Percentiles rank a stretch among this genome's conserved stretches.
These are phyloP conservation scores for Alloscopus bannaensis DNA, from an alignment of 2,888 invertebrate species.

Conservation along the genomic window DNA sequence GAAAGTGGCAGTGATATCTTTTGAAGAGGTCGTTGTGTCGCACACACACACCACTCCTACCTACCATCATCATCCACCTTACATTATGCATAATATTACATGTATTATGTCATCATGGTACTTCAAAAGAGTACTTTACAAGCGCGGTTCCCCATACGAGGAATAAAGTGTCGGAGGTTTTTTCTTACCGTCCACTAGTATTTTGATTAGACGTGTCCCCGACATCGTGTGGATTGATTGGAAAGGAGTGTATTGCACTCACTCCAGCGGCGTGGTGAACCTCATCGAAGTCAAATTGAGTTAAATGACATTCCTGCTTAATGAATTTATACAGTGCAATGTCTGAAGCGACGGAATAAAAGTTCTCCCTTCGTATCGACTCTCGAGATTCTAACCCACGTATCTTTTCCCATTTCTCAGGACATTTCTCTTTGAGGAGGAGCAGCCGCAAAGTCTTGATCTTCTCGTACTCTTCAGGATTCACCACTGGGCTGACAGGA, in stretches of 20 bases:
- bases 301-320: constrained; percentile 64
- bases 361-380: constrained; percentile 56
- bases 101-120: too few relatives aligned
- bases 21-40: too few relatives aligned
- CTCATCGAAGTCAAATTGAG: constrained; percentile 60
- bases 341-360: constrained; percentile 58
- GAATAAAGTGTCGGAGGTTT: too few relatives aligned
- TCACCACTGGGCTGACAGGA: constrained; percentile 64
- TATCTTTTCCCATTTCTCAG: constrained; percentile 66
- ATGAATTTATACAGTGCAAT: constrained; percentile 67
- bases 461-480: constrained; percentile 66
- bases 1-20: too few relatives aligned
- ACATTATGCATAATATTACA: too few relatives aligned
- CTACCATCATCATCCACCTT: not conserved
- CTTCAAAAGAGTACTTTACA: too few relatives aligned
- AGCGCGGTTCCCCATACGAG: too few relatives aligned
- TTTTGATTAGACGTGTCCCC: constrained; percentile 30
- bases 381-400: constrained; percentile 62
- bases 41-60: too few relatives aligned
- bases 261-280: constrained; percentile 62
- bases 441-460: constrained; percentile 63
- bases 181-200: constrained; percentile 27
- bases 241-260: constrained; percentile 64
- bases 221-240: constrained; percentile 34
- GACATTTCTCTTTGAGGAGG: constrained; percentile 62